Conservation (phyloP, 2,797 vertebrate species). For the Poecilia picta region DNA sequence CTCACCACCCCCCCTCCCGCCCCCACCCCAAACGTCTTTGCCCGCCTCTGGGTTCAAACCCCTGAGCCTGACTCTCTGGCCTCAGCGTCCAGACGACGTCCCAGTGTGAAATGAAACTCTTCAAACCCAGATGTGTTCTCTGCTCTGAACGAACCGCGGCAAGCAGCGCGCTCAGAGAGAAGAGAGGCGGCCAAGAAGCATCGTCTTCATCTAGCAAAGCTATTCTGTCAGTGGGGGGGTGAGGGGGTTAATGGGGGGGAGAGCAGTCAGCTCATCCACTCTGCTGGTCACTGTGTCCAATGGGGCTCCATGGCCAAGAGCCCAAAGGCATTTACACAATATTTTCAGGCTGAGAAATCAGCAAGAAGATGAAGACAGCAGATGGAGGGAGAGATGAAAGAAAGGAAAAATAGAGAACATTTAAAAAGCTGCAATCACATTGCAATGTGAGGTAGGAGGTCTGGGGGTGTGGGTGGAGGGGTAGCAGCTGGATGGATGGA, state of each 20-base stretch:
- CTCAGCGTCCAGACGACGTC: conserved; percentile 18
- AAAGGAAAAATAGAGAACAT: conserved; percentile 10
- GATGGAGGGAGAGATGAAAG: conserved; percentile 28
- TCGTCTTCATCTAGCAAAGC: conserved; percentile 37
- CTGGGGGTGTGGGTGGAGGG: neutral
- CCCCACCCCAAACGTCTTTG: too few relatives aligned
- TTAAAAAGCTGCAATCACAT: conserved; percentile 41
- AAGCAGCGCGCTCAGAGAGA: conserved; percentile 27
- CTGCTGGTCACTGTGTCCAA: conserved; percentile 37
- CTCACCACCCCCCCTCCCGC: too few relatives aligned
- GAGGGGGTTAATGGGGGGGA: neutral
- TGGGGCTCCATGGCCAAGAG: conserved; percentile 33
- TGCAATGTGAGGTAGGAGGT: conserved; percentile 11
- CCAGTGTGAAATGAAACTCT: conserved; percentile 43
- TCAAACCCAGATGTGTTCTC: conserved; percentile 51
- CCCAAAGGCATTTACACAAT: conserved; percentile 37
- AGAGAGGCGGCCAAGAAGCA: conserved; percentile 41
- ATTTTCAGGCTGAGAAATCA: conserved; percentile 41
- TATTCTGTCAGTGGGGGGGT: conserved; percentile 30
- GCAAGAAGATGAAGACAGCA: conserved; percentile 23
- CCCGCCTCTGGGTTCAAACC: conserved; percentile 6
- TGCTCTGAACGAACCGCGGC: conserved; percentile 55
- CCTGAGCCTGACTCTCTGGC: conserved; percentile 41
- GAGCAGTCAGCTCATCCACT: conserved; percentile 38
- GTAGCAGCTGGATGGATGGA: conserved; percentile 39